A percentile compares a stretch with the other conserved stretches of the same genome.
These are phyloP conservation scores for Stictocephala bisonia DNA, from an alignment of 2,888 invertebrate genomes.

Conservation along the genomic window DNA sequence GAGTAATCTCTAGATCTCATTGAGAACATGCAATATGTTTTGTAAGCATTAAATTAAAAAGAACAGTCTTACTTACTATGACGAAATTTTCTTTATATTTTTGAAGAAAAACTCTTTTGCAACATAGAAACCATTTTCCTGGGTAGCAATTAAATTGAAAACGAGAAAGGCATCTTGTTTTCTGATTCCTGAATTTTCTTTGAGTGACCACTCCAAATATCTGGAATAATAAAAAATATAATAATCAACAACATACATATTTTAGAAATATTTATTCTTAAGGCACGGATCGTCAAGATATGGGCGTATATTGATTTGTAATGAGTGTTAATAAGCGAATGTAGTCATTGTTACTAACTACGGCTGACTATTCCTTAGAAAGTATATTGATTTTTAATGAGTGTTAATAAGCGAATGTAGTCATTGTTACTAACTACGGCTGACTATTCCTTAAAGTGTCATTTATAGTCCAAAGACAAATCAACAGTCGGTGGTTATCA, in stretches of 20 bases:
- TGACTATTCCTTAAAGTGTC: too few species aligned
- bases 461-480: too few species aligned
- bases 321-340: background rate
- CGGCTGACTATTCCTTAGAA: too few species aligned
- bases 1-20: too few species aligned
- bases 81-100: slow-evolving; percentile 72
- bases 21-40: too few species aligned
- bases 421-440: too few species aligned
- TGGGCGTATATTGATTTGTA: background rate
- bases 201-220: slow-evolving; percentile 75
- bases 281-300: background rate
- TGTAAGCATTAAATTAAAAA: slow-evolving; percentile 36
- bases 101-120: slow-evolving; percentile 78
- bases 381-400: too few species aligned
- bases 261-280: background rate
- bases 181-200: slow-evolving; percentile 73
- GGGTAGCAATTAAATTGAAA: slow-evolving; percentile 71
- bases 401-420: too few species aligned
- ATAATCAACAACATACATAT: background rate
- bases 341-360: too few species aligned
- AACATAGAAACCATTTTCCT: slow-evolving; percentile 75
- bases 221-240: slow-evolving; percentile 63
- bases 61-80: slow-evolving; percentile 71
- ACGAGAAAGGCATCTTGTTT: slow-evolving; percentile 76
- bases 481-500: too few species aligned